Base-by-base conservation (phyloP, 2,113 vertebrate species). In the Thoracochromis brauschi region DNA sequence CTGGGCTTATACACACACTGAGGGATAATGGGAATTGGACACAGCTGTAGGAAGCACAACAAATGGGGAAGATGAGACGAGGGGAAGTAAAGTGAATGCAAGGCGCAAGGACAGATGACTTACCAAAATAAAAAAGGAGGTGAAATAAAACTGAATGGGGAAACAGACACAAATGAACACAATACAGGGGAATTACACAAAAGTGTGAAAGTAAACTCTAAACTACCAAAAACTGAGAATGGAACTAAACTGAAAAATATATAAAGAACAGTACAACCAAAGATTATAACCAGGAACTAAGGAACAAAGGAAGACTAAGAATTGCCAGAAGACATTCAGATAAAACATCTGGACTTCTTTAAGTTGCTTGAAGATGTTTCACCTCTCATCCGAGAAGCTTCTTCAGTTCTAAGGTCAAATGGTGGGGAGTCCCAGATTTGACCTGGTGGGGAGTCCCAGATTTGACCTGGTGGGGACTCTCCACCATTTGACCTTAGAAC, bases 201-300 rank as follows among this genome's bases (percentile, higher is more conserved):
- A 31, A 33, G 14, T 31, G 29, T 31, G 57, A 31, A 60, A 33
- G 14, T 17, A 17, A 60, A 60, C 57, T 60, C 29, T 31, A 60
- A 60, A 60, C 29, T 0, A 0, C 26, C 2, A 60, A 31, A 31
- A 60, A 33, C 8, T 60, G 8, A 60, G 57, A 60, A 6, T 9
- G 26, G 26, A 60, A 60, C 1, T 60, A 17, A 60, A 60, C 14
- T 5, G 13, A 31, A 31, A 31, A 17, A 60, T 60, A 17, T 17
- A 60, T 60, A 33, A 33, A 17, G 29, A 33, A 31, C 57, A 4
- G 3, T 2, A 6, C 26, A 60, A 60, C 57, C 26, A 17, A 60
- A 60, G 14, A 60, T 31, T 60, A 31, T 17, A 31, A 60, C 3
- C 57, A 60, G 57, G 14, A 57, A 16, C 55, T 26, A 57, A 57